Percentiles rank a stretch among this genome's conserved stretches.
These are phyloP conservation scores for Squalus acanthias DNA, from an alignment of 2,797 vertebrate genomes.

Conservation along the genomic window DNA sequence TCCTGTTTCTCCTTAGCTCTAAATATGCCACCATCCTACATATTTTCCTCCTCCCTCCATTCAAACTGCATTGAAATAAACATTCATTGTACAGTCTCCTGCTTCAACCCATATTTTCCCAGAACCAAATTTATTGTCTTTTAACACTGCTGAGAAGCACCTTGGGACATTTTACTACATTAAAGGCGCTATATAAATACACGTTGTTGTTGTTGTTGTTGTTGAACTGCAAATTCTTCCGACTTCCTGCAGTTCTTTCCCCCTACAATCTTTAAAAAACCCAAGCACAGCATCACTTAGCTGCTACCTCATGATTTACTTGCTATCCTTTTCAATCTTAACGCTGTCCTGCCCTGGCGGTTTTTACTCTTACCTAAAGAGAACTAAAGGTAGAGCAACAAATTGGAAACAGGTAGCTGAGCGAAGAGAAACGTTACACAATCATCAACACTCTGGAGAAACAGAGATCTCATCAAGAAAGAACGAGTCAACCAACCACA, in stretches of 20 bases:
- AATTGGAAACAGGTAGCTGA: neutral
- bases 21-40: no score
- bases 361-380: neutral
- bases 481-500: neutral
- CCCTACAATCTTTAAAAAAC: neutral
- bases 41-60: no score
- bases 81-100: neutral
- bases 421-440: neutral
- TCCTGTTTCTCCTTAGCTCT: no score
- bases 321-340: neutral
- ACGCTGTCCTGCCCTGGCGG: neutral
- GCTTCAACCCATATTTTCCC: neutral
- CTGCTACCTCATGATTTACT: neutral
- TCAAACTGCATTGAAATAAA: neutral
- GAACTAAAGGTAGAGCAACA: no score
- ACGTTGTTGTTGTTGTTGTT: no score
- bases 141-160: no score
- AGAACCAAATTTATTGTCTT: neutral
- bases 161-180: no score
- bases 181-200: no score
- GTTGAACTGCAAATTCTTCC: neutral
- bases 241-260: neutral
- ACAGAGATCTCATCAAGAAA: neutral
- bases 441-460: neutral
- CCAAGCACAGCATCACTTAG: neutral